Percentiles rank a stretch among this genome's conserved stretches.
phyloP scores from a whole-genome alignment of 1,140 invertebrate species.

The Paracyclopina nana region DNA sequence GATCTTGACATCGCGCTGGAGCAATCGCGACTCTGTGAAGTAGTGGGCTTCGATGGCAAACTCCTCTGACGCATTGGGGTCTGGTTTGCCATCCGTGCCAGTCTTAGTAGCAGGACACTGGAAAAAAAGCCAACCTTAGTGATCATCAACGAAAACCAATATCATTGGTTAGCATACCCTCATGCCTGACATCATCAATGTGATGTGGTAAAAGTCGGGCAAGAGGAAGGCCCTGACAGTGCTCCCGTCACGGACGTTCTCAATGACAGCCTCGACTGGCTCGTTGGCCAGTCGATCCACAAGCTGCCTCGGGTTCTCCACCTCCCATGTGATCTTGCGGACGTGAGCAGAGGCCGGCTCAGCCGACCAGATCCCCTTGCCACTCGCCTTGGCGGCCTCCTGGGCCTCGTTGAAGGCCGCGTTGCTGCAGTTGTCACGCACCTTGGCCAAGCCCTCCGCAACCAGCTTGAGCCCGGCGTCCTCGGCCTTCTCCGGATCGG shows the following conservation, averaged over 20 bases:
- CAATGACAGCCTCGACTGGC: constrained; percentile 66
- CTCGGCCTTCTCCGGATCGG: constrained; percentile 20
- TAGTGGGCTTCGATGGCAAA: constrained; percentile 64
- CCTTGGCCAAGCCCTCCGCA: constrained; percentile 4
- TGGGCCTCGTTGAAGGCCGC: constrained; percentile 61
- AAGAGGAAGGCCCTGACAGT: constrained; percentile 72
- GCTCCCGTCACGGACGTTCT: constrained; percentile 88
- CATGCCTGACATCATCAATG: constrained; percentile 83
- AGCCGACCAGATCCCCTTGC: constrained; percentile 58
- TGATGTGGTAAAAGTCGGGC: constrained; percentile 58
- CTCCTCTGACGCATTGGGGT: constrained; percentile 33
- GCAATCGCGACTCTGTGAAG: constrained; percentile 69
- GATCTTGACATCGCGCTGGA: constrained; percentile 84
- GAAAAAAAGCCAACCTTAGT: constrained; percentile 16
- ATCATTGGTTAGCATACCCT: constrained; percentile 33
- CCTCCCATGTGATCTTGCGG: constrained; percentile 62
- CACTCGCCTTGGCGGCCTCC: constrained; percentile 60
- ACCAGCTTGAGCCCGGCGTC: constrained; percentile 13
- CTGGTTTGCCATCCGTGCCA: constrained; percentile 41
- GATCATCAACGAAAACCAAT: neutral
- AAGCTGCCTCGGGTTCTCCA: constrained; percentile 60
- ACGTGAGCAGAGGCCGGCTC: constrained; percentile 40
- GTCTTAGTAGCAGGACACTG: constrained; percentile 52
- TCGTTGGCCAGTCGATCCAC: constrained; percentile 58
- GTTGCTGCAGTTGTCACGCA: constrained; percentile 22